A percentile compares a stretch with the other conserved stretches of the same genome.
These are phyloP conservation scores for Sisyra nigra DNA, from an alignment of 2,888 invertebrate species.

Conservation along the genomic window DNA sequence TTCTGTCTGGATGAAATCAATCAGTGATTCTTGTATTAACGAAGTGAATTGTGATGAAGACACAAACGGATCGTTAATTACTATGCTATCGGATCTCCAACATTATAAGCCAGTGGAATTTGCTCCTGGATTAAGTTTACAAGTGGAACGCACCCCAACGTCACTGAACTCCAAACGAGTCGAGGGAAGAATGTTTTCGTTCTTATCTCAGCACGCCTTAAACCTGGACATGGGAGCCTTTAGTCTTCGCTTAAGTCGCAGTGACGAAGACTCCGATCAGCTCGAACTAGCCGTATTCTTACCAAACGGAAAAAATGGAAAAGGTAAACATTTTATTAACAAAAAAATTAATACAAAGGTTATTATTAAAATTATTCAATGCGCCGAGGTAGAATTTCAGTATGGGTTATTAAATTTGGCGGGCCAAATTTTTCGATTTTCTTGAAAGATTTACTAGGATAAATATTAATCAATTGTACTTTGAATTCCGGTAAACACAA, in stretches of 20 bases:
- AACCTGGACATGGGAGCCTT: constrained; percentile 6
- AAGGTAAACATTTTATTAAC: neutral
- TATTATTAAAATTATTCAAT: no score
- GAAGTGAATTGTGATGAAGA: neutral
- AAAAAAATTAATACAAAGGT: no score
- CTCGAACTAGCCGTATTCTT: constrained; percentile 6
- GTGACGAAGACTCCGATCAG: constrained; percentile 6
- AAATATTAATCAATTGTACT: no score
- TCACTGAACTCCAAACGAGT: neutral
- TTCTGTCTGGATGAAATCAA: neutral
- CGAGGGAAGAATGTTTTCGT: neutral
- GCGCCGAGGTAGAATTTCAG: no score
- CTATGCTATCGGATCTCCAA: constrained; percentile 5
- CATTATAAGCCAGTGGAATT: constrained; percentile 5
- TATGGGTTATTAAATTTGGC: no score
- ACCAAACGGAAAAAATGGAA: constrained; percentile 4
- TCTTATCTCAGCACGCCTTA: constrained; percentile 4
- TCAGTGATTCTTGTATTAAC: neutral
- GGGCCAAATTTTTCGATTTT: no score
- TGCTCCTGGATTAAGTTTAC: constrained; percentile 4
- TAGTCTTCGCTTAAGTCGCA: constrained; percentile 1
- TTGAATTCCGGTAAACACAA: no score
- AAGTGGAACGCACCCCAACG: constrained; percentile 6
- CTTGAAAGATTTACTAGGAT: no score
- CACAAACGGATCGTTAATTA: constrained; percentile 1